phyloP scores from a whole-genome alignment of 2,888 invertebrate genomes.

The Quadriops clusia region DNA sequence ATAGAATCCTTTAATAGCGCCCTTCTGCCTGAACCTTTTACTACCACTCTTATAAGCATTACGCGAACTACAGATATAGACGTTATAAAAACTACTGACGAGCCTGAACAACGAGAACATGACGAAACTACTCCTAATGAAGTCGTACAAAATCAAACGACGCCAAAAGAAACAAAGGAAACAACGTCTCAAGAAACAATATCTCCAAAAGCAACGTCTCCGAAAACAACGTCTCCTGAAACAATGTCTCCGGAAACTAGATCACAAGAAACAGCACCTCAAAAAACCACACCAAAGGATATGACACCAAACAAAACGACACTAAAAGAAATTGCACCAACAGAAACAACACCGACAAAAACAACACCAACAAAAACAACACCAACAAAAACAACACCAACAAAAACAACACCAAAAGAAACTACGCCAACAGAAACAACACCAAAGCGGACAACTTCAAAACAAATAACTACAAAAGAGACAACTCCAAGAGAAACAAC shows the following conservation, averaged over 20 bases:
- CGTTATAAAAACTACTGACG: conserved; percentile 9
- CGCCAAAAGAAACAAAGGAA: too few species aligned
- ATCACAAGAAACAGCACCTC: not conserved
- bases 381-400: conserved; percentile 2
- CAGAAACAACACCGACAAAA: conserved; percentile 7
- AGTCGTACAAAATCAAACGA: too few species aligned
- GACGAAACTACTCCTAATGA: not conserved
- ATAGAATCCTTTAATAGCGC: conserved; percentile 41
- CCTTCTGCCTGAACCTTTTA: conserved; percentile 24
- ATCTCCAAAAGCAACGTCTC: not conserved
- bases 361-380: conserved; percentile 2
- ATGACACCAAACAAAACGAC: conserved; percentile 3
- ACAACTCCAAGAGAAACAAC: conserved; percentile 1
- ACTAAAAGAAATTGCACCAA: conserved; percentile 7
- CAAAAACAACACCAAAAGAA: conserved; percentile 1
- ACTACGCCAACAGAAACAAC: conserved; percentile 10
- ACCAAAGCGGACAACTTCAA: conserved; percentile 7
- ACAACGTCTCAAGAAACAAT: not conserved
- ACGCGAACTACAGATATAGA: conserved; percentile 11
- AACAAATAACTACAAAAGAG: conserved; percentile 4
- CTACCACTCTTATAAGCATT: conserved; percentile 7
- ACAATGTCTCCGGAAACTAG: conserved; percentile 5
- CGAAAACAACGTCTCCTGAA: too few species aligned
- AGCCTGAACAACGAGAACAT: conserved; percentile 4
- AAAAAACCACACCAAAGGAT: not conserved